A percentile compares a stretch with the other conserved stretches of the same genome.
These are phyloP conservation scores for Syngnathus rostellatus DNA, from an alignment of 2,797 vertebrate species.

Conservation along the genomic window DNA sequence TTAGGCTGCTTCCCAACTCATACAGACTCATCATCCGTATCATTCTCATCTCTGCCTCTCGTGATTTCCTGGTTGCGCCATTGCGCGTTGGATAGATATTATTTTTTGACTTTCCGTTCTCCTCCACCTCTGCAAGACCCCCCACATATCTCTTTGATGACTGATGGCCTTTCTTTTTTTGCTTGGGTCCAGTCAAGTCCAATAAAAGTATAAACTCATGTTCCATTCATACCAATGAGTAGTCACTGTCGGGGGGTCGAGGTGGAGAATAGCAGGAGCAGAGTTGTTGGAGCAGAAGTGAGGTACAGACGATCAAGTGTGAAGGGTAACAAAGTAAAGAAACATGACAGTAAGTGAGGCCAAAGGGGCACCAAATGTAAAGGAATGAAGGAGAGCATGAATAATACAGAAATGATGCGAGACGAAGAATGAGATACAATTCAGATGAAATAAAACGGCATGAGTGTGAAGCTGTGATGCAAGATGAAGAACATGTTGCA, in stretches of 20 bases:
- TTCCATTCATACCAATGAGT: conserved; percentile 34
- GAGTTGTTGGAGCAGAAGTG: conserved; percentile 8
- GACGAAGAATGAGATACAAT: conserved; percentile 10
- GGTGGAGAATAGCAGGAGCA: not conserved
- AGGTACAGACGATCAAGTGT: conserved; percentile 5
- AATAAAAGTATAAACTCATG: conserved; percentile 45
- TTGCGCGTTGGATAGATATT: conserved; percentile 32
- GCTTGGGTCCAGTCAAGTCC: conserved; percentile 22
- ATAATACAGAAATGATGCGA: not conserved
- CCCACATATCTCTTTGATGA: conserved; percentile 30
- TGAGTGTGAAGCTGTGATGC: not conserved
- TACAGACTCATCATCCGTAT: conserved; percentile 27
- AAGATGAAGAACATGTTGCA: not conserved
- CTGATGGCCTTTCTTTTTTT: conserved; percentile 34
- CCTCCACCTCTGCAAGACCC: conserved; percentile 27
- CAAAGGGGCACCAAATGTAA: conserved; percentile 5
- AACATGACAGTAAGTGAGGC: conserved; percentile 6
- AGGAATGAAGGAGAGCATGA: not conserved
- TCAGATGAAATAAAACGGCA: not conserved
- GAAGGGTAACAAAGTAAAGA: conserved; percentile 24
- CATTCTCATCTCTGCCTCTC: conserved; percentile 12
- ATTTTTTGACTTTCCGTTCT: conserved; percentile 32
- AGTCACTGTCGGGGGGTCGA: conserved; percentile 12
- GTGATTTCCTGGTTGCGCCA: conserved; percentile 16
- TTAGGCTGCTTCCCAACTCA: conserved; percentile 36